Conservation (phyloP, 2,888 invertebrate species). For the Ypsolopha scabrella region DNA sequence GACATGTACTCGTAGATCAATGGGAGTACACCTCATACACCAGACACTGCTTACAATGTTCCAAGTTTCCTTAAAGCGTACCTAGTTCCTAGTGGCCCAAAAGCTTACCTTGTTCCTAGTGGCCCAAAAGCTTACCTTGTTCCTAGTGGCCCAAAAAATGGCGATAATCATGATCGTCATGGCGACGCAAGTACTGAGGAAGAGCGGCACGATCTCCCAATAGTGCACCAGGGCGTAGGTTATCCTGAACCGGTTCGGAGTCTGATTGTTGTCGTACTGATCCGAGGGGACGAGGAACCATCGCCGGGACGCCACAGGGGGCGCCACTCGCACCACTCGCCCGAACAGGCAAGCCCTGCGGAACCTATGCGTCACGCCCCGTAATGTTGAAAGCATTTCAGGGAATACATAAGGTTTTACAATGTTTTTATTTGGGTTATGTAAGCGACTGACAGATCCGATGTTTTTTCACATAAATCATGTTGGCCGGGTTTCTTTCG, state of each 20-base stretch:
- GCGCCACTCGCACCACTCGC: background rate
- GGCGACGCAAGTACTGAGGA: slow-evolving; percentile 22
- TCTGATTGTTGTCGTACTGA: slow-evolving; percentile 43
- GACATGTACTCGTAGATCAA: too few relatives aligned
- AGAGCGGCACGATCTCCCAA: slow-evolving; percentile 49
- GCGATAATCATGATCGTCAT: slow-evolving; percentile 17
- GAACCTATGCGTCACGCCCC: background rate
- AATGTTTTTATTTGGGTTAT: too few relatives aligned
- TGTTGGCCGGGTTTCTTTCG: too few relatives aligned
- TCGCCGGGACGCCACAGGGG: background rate
- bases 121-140: slow-evolving; percentile 31
- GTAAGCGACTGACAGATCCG: too few relatives aligned
- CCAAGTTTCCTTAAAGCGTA: too few relatives aligned
- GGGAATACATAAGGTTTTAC: background rate
- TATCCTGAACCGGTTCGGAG: slow-evolving; percentile 15
- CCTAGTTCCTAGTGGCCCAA: background rate
- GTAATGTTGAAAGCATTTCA: background rate
- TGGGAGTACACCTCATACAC: too few relatives aligned
- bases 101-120: background rate
- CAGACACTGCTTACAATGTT: too few relatives aligned
- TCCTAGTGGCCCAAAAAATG: slow-evolving; percentile 26
- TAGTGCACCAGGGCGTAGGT: slow-evolving; percentile 26
- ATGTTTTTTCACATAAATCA: too few relatives aligned
- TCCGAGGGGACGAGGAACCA: slow-evolving; percentile 25
- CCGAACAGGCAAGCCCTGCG: background rate